phyloP scores from a whole-genome alignment of 1,140 invertebrate species.

The Lucilia sericata region DNA sequence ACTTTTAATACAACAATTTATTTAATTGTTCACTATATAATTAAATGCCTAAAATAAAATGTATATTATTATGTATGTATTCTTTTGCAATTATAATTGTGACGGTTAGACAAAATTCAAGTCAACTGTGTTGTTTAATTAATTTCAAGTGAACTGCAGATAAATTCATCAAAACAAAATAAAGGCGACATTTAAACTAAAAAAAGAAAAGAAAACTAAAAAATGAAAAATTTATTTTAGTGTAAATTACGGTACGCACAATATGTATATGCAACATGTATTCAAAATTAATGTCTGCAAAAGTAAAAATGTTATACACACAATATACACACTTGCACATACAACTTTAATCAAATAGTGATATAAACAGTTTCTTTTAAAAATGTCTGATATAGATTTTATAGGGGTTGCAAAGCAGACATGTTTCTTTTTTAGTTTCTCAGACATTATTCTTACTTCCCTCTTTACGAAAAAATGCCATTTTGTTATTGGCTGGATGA shows the following conservation, averaged over 20 bases:
- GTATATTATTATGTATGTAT: background rate
- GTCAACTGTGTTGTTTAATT: slow-evolving; percentile 43
- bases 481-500: no score
- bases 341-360: no score
- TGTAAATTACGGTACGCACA: slow-evolving; percentile 20
- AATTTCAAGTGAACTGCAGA: slow-evolving; percentile 36
- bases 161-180: slow-evolving; percentile 37
- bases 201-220: background rate
- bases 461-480: no score
- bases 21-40: background rate
- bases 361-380: no score
- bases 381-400: no score
- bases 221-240: slow-evolving; percentile 9
- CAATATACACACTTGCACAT: no score
- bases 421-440: no score
- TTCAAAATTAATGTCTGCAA: background rate
- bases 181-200: background rate
- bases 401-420: no score
- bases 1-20: no score
- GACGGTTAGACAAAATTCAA: slow-evolving; percentile 44
- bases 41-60: slow-evolving; percentile 1
- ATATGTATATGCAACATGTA: background rate
- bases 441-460: no score
- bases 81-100: slow-evolving; percentile 41
- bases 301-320: background rate